A percentile compares a stretch with the other conserved stretches of the same genome.
Evolutionary conservation across 2,888 invertebrate species (phyloP).

Genomic region (Strigamia transsilvanica): DNA sequence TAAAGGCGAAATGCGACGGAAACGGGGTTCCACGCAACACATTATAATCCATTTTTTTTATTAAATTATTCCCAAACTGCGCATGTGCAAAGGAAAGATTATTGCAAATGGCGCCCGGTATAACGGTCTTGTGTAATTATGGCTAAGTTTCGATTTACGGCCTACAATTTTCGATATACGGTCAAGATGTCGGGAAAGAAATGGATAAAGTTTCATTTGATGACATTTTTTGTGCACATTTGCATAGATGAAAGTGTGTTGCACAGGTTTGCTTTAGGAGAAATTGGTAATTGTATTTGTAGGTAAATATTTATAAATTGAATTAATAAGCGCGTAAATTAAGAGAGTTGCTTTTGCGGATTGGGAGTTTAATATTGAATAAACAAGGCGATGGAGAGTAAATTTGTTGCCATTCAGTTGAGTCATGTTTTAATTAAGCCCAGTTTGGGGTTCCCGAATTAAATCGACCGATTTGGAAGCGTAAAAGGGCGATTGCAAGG

Average conservation of each 20-base stretch:
- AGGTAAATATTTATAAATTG: background rate
- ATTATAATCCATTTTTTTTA: background rate
- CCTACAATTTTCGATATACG: too few species aligned
- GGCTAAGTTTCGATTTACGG: too few species aligned
- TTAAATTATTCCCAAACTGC: too few species aligned
- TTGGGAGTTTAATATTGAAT: conserved; percentile 5
- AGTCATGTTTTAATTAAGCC: conserved; percentile 33
- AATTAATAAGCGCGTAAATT: background rate
- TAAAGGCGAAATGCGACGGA: too few species aligned
- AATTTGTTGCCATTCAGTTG: background rate
- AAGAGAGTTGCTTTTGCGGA: background rate
- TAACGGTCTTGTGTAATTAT: too few species aligned
- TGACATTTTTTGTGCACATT: background rate
- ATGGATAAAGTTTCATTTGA: too few species aligned
- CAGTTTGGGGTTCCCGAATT: background rate
- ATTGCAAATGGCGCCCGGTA: too few species aligned
- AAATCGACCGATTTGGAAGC: conserved; percentile 15
- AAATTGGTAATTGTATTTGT: background rate
- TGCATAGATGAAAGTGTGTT: too few species aligned
- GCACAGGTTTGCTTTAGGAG: background rate
- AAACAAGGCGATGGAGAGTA: background rate
- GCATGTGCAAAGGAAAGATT: too few species aligned
- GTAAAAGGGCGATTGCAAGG: background rate
- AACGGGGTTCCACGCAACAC: background rate
- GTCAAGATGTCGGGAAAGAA: too few species aligned